A percentile compares a stretch with the other conserved stretches of the same genome.
Conservation (phyloP, 2,113 vertebrate species). For the Apodemus speciosus region DNA sequence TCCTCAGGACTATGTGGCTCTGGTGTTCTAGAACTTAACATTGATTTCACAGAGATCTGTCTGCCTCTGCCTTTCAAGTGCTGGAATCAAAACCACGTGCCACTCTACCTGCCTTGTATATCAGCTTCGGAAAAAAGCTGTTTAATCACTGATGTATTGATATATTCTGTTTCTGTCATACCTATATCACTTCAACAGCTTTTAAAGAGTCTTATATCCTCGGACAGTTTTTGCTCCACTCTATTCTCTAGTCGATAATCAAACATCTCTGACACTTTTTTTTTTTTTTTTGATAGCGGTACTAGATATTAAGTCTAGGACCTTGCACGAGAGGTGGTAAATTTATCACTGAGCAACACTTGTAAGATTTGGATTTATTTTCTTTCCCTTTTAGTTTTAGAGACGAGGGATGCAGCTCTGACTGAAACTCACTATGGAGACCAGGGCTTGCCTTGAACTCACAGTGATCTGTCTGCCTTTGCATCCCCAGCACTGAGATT, state of each 20-base stretch:
- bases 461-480: not conserved
- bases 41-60: not conserved
- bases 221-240: not conserved
- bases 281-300: not conserved
- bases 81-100: not conserved
- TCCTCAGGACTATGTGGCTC: not conserved
- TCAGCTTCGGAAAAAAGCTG: not conserved
- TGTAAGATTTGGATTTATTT: not conserved
- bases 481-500: too few relatives aligned
- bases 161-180: not conserved
- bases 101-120: not conserved
- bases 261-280: not conserved
- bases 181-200: not conserved
- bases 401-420: not conserved
- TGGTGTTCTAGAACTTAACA: not conserved
- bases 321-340: not conserved
- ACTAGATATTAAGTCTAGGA: not conserved
- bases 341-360: not conserved
- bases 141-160: not conserved
- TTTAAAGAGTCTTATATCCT: not conserved
- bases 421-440: not conserved
- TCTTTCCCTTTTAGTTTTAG: not conserved
- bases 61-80: not conserved
- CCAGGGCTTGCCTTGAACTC: not conserved
- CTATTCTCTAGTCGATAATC: not conserved